These are phyloP conservation scores for Neria commutata DNA, from an alignment of 2,888 invertebrate genomes.

Conservation along the genomic window DNA sequence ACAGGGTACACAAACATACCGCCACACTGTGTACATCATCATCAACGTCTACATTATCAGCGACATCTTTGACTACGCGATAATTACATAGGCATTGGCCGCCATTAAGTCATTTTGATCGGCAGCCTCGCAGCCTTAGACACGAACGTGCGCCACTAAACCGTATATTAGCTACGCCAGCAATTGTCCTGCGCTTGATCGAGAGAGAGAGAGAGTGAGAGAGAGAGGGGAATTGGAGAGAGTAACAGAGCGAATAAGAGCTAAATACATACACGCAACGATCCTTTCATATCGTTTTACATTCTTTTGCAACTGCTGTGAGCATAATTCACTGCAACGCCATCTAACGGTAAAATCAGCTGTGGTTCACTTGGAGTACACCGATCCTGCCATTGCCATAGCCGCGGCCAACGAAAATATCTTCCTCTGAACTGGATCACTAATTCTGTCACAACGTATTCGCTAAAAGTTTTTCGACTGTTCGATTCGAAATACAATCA, in stretches of 20 bases:
- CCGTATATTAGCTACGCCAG: too few species aligned
- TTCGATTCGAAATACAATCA: slow-evolving; percentile 58
- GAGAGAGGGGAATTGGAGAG: slow-evolving; percentile 12
- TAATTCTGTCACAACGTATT: slow-evolving; percentile 62
- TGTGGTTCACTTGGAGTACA: slow-evolving; percentile 23
- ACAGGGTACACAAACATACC: too few species aligned
- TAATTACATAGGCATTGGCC: too few species aligned
- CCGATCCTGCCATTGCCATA: not conserved
- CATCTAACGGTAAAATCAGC: slow-evolving; percentile 25
- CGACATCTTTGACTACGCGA: too few species aligned
- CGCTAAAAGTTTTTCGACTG: slow-evolving; percentile 59
- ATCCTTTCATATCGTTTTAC: too few species aligned
- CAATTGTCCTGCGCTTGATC: not conserved
- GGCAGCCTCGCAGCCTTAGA: too few species aligned
- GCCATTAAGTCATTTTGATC: too few species aligned
- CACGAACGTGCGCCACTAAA: too few species aligned
- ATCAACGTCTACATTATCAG: too few species aligned
- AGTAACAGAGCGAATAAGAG: slow-evolving; percentile 11
- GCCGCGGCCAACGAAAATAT: slow-evolving; percentile 15
- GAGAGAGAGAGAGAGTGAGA: slow-evolving; percentile 22
- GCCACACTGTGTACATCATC: too few species aligned
- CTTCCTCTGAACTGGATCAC: slow-evolving; percentile 42
- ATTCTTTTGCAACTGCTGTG: too few species aligned
- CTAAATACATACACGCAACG: slow-evolving; percentile 17
- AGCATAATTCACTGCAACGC: too few species aligned